phyloP scores from a whole-genome alignment of 2,113 vertebrate genomes.

The Corythaixoides concolor region DNA sequence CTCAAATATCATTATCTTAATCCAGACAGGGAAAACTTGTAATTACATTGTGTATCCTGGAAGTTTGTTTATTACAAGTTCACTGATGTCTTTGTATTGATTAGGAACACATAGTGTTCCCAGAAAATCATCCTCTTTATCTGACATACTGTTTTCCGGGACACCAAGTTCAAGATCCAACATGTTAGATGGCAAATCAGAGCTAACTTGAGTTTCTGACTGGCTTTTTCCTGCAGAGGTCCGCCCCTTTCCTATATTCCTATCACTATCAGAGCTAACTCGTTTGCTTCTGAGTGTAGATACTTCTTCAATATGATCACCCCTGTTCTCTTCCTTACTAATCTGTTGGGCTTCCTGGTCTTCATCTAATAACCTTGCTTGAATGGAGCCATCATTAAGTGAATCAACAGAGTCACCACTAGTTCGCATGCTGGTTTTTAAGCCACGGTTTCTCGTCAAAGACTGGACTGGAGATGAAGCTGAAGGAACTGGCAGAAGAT shows the following conservation, averaged over 20 bases:
- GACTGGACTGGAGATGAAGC: conserved; percentile 75
- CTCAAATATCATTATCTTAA: not conserved
- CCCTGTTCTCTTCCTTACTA: not conserved
- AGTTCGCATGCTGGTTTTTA: conserved; percentile 58
- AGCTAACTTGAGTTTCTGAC: conserved; percentile 63
- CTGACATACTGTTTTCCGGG: conserved; percentile 49
- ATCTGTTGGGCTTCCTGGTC: not conserved
- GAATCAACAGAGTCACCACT: conserved; percentile 58
- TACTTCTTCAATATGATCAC: not conserved
- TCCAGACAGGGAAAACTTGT: not conserved
- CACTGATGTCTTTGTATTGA: conserved; percentile 83
- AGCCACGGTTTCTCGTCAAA: conserved; percentile 59
- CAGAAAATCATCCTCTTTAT: conserved; percentile 63
- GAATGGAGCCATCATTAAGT: conserved; percentile 2
- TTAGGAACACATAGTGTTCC: conserved; percentile 72
- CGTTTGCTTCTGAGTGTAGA: not conserved
- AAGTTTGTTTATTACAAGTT: conserved; percentile 84
- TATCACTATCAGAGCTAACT: not conserved
- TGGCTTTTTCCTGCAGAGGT: conserved; percentile 54
- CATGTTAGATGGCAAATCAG: conserved; percentile 50
- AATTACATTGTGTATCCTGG: conserved; percentile 90
- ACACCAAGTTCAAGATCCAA: conserved; percentile 57
- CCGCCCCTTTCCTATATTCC: conserved; percentile 1
- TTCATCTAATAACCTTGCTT: not conserved
- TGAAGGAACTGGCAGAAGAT: conserved; percentile 73